These are phyloP conservation scores for Gerris lacustris DNA, from an alignment of 2,888 invertebrate genomes.

Conservation along the genomic window DNA sequence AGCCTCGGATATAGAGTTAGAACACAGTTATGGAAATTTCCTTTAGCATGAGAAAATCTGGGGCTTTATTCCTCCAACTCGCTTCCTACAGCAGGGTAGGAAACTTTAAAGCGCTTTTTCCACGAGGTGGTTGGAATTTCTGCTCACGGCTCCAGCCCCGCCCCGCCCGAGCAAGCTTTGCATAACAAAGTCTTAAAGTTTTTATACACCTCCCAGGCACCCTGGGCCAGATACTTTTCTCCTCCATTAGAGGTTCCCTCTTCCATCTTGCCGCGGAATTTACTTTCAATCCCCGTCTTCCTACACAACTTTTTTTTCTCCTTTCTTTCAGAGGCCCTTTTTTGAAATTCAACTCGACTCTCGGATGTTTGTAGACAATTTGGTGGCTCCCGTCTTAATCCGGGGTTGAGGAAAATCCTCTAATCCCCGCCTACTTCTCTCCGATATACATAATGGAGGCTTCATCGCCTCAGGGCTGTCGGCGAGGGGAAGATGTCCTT, in stretches of 20 bases:
- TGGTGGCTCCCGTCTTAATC: constrained; percentile 2
- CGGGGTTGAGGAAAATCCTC: not conserved
- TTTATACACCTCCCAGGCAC: not conserved
- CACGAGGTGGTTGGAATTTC: not conserved
- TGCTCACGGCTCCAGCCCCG: not conserved
- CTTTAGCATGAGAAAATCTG: not conserved
- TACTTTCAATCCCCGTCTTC: constrained; percentile 1
- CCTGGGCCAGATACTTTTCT: not conserved
- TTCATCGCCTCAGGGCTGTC: not conserved
- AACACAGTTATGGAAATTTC: constrained; percentile 2
- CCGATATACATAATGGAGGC: constrained; percentile 5
- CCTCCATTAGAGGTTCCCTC: not conserved
- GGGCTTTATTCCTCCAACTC: not conserved
- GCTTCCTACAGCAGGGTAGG: not conserved
- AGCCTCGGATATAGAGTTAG: not conserved
- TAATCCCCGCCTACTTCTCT: not conserved
- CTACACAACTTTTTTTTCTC: not conserved
- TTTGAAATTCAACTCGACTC: constrained; percentile 1
- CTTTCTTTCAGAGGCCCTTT: not conserved
- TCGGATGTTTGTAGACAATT: constrained; percentile 5
- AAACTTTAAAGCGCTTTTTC: not conserved
- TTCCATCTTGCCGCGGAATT: not conserved
- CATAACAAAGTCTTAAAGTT: constrained; percentile 2
- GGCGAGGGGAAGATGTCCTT: not conserved
- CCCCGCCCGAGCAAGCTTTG: not conserved